phyloP scores from a whole-genome alignment of 1,140 invertebrate species.

The Heliothis virescens region DNA sequence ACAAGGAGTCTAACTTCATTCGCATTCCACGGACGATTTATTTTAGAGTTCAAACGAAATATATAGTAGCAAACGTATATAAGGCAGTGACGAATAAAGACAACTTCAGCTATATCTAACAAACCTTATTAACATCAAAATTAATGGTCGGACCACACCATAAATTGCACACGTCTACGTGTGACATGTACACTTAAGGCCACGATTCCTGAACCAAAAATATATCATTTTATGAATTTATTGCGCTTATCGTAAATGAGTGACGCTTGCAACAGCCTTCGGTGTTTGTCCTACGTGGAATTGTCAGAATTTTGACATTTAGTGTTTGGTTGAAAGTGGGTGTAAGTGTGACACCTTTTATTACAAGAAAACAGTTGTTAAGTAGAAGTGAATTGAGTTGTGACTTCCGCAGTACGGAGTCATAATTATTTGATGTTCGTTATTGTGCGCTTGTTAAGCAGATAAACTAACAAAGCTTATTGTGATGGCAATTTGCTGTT shows the following conservation, averaged over 20 bases:
- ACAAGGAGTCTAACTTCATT: constrained; percentile 18
- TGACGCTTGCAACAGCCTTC: constrained; percentile 44
- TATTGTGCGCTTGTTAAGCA: background rate
- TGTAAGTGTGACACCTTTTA: constrained; percentile 42
- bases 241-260: constrained; percentile 39
- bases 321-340: constrained; percentile 4
- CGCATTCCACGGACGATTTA: constrained; percentile 23
- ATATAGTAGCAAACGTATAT: background rate
- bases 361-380: constrained; percentile 32
- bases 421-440: constrained; percentile 31
- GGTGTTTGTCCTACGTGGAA: constrained; percentile 5
- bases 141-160: constrained; percentile 22
- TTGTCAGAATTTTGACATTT: constrained; percentile 38
- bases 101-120: constrained; percentile 30
- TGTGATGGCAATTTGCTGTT: background rate
- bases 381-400: constrained; percentile 42
- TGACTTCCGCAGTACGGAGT: constrained; percentile 33
- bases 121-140: constrained; percentile 37
- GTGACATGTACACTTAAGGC: constrained; percentile 40
- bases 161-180: constrained; percentile 25
- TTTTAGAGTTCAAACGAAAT: constrained; percentile 36
- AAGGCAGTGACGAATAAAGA: constrained; percentile 1
- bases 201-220: constrained; percentile 17
- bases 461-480: constrained; percentile 22
- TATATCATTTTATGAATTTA: constrained; percentile 53